phyloP scores from a whole-genome alignment of 2,888 invertebrate genomes.

The Priocnemis perturbator region DNA sequence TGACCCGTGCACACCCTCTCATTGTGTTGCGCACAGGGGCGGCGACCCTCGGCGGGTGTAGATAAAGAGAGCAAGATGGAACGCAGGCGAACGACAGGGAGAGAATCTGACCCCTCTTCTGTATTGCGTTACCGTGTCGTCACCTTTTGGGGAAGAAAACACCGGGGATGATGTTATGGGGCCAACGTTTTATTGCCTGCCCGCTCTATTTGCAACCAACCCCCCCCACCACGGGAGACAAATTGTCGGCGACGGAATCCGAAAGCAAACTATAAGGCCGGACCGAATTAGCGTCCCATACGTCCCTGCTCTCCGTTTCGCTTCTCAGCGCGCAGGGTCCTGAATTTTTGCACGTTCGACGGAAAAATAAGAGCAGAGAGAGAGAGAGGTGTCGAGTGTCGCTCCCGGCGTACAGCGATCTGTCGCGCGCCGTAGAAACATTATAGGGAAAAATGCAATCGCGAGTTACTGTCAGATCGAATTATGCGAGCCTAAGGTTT shows the following conservation, averaged over 20 bases:
- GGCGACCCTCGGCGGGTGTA: constrained; percentile 50
- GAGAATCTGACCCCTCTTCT: constrained; percentile 69
- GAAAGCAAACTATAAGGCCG: constrained; percentile 39
- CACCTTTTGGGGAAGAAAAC: constrained; percentile 62
- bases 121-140: constrained; percentile 69
- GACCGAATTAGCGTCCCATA: not conserved
- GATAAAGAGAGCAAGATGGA: too few relatives aligned
- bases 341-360: too few relatives aligned
- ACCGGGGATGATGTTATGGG: constrained; percentile 64
- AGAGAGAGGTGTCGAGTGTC: constrained; percentile 48
- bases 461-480: constrained; percentile 68
- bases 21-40: constrained; percentile 48
- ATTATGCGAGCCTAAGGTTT: constrained; percentile 69
- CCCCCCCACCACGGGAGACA: constrained; percentile 29
- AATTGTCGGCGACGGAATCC: constrained; percentile 40
- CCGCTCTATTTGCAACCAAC: constrained; percentile 54
- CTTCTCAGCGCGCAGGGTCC: not conserved
- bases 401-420: constrained; percentile 35
- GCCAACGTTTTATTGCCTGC: constrained; percentile 62
- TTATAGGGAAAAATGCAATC: constrained; percentile 64
- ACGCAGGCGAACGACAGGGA: constrained; percentile 37
- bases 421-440: constrained; percentile 58
- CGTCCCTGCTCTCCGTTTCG: not conserved
- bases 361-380: not conserved
- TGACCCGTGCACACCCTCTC: constrained; percentile 26